Conservation (phyloP, 2,113 vertebrate species). For the Numenius arquata region DNA sequence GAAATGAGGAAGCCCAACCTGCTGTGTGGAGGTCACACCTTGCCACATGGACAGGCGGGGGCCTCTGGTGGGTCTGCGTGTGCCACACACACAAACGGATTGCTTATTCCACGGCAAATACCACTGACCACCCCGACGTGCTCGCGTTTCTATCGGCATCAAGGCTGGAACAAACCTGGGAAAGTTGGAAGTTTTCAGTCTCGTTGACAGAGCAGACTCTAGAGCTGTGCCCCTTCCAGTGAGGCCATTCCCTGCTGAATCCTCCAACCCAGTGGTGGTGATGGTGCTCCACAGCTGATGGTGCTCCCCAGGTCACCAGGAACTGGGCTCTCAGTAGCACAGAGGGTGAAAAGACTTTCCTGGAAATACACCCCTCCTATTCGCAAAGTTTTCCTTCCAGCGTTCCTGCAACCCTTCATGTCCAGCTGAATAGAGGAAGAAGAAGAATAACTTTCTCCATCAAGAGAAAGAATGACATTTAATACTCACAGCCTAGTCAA, state of each 20-base stretch:
- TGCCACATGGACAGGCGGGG: slow-evolving; percentile 18
- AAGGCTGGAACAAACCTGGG: neutral
- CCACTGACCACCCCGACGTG: fast-evolving
- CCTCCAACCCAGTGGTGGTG: no score
- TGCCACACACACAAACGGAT: neutral
- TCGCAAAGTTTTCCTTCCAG: neutral
- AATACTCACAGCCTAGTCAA: neutral
- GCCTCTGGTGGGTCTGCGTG: neutral
- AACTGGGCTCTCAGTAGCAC: neutral
- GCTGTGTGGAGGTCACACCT: slow-evolving; percentile 66
- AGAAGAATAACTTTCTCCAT: neutral
- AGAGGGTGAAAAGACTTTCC: neutral
- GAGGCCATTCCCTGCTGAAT: neutral
- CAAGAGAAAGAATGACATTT: neutral
- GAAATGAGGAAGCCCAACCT: neutral
- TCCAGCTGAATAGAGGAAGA: neutral
- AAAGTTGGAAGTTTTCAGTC: neutral
- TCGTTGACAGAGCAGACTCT: fast-evolving
- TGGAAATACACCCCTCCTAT: neutral
- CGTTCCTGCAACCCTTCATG: neutral
- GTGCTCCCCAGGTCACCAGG: neutral
- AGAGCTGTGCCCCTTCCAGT: neutral
- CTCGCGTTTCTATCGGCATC: neutral
- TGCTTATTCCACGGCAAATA: neutral
- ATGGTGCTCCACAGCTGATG: neutral